These are phyloP conservation scores for Cactoblastis cactorum DNA, from an alignment of 2,888 invertebrate genomes.

Conservation along the genomic window DNA sequence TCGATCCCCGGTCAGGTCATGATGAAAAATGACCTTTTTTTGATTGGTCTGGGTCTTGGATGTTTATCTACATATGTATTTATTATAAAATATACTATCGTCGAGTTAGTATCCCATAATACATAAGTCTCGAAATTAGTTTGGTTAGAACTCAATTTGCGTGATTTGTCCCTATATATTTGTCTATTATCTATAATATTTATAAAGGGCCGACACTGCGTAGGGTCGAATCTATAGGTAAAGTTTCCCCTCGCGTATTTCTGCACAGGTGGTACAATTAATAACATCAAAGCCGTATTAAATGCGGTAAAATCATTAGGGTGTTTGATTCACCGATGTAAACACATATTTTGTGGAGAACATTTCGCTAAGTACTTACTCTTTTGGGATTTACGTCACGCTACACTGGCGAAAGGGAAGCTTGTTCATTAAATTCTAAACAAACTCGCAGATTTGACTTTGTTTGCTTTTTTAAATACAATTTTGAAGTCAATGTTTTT, in stretches of 20 bases:
- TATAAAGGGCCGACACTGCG: neutral
- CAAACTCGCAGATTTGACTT: neutral
- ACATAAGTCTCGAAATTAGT: no score
- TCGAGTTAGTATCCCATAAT: no score
- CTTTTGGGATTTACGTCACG: neutral
- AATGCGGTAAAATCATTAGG: conserved; percentile 12
- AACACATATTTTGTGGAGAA: conserved; percentile 4
- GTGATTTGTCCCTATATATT: no score
- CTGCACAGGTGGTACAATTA: conserved; percentile 15
- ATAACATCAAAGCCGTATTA: conserved; percentile 14
- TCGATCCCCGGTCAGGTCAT: no score
- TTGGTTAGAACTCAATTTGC: no score
- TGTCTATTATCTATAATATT: no score
- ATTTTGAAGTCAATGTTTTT: no score
- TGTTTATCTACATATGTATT: no score
- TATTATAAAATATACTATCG: no score
- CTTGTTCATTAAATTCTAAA: neutral
- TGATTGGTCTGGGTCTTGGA: no score
- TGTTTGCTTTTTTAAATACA: no score
- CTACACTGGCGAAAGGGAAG: neutral
- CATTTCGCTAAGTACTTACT: conserved; percentile 1
- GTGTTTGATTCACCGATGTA: conserved; percentile 11
- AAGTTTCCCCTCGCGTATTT: neutral
- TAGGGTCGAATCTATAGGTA: neutral
- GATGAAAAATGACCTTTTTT: no score